Evolutionary conservation across 2,797 vertebrate species (phyloP).

Genomic region (Acanthiza pusilla): DNA sequence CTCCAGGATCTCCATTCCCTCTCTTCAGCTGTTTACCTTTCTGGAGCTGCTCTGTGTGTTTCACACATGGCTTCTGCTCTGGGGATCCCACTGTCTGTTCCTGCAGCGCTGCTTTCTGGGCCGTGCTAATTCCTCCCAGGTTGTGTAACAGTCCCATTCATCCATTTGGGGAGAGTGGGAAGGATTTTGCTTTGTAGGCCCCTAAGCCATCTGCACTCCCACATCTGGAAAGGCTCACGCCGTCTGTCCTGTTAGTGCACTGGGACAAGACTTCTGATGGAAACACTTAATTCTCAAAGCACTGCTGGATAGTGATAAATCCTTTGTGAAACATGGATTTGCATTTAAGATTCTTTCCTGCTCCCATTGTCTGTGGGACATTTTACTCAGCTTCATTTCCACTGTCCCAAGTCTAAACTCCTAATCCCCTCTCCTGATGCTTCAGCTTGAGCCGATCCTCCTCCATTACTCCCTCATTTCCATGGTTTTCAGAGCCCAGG

Average conservation of each 20-base stretch:
- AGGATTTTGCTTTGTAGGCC: neutral
- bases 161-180: neutral
- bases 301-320: slow-evolving; percentile 8
- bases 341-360: slow-evolving; percentile 40
- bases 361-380: neutral
- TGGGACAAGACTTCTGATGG: slow-evolving; percentile 33
- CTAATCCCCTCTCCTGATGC: neutral
- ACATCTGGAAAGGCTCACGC: slow-evolving; percentile 43
- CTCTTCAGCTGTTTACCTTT: neutral
- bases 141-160: neutral
- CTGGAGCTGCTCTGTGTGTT: neutral
- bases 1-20: neutral
- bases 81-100: neutral
- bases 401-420: neutral
- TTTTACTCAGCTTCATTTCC: slow-evolving; percentile 8
- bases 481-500: neutral
- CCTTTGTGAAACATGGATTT: slow-evolving; percentile 49
- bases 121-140: neutral
- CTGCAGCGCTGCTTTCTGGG: accelerated
- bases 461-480: neutral
- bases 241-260: neutral
- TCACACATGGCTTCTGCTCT: neutral
- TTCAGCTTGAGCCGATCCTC: neutral
- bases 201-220: neutral
- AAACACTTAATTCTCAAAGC: slow-evolving; percentile 49